These are phyloP conservation scores for Oostethus manadensis DNA, from an alignment of 2,113 vertebrate genomes.

Conservation along the genomic window DNA sequence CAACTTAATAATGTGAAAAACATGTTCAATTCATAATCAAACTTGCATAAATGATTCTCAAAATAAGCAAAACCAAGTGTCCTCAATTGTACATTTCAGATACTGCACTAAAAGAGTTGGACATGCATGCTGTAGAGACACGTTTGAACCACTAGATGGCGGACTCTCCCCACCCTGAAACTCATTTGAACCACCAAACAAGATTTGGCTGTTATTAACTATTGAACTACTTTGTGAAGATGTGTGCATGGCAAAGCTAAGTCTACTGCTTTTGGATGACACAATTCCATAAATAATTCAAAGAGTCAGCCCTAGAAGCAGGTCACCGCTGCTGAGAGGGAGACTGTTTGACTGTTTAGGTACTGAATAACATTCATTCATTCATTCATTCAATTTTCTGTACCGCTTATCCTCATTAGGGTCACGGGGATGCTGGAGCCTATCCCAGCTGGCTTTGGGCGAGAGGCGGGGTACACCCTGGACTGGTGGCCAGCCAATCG, in stretches of 20 bases:
- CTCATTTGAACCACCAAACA: conserved; percentile 15
- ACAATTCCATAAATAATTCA: conserved; percentile 62
- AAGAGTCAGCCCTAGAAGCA: conserved; percentile 39
- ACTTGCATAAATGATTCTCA: neutral
- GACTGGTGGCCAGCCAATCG: too few relatives aligned
- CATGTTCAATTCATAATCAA: neutral
- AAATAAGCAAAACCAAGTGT: neutral
- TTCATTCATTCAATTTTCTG: too few relatives aligned
- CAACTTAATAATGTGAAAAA: too few relatives aligned
- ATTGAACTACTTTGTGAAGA: neutral
- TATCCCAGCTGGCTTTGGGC: too few relatives aligned
- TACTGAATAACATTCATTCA: too few relatives aligned
- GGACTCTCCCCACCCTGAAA: conserved; percentile 20
- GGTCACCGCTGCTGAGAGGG: conserved; percentile 32
- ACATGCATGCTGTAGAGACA: neutral
- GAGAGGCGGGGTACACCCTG: too few relatives aligned
- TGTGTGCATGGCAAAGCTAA: conserved; percentile 21
- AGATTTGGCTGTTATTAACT: neutral
- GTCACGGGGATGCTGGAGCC: too few relatives aligned
- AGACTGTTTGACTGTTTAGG: conserved; percentile 1
- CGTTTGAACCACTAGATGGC: conserved; percentile 62
- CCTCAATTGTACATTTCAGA: too few relatives aligned
- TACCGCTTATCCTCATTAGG: too few relatives aligned
- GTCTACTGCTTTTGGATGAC: conserved; percentile 40
- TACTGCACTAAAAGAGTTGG: too few relatives aligned